These are phyloP conservation scores for Nyctibius bracteatus DNA, from an alignment of 2,113 vertebrate species.

Conservation along the genomic window DNA sequence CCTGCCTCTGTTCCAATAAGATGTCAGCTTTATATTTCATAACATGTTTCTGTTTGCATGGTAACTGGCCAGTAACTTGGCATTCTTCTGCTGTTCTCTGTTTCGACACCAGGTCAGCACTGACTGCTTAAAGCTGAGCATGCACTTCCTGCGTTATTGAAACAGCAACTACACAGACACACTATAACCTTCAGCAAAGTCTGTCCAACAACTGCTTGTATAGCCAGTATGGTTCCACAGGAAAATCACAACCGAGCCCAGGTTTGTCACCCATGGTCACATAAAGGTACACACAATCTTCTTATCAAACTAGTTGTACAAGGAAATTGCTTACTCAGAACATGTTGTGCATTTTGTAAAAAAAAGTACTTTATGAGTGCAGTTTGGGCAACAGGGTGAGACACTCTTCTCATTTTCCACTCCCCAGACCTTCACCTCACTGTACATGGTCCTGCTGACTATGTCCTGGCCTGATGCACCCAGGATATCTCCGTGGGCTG, in stretches of 20 bases:
- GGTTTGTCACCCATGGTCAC: neutral
- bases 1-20: neutral
- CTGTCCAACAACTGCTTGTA: neutral
- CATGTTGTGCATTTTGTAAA: neutral
- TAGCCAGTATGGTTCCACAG: neutral
- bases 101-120: neutral
- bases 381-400: neutral
- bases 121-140: neutral
- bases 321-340: neutral
- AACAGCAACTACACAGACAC: neutral
- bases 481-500: neutral
- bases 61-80: constrained; percentile 48
- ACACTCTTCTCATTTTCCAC: neutral
- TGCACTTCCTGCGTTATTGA: neutral
- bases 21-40: constrained; percentile 36
- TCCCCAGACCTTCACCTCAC: neutral
- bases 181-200: neutral
- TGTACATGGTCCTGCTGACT: neutral
- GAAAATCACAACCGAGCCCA: neutral
- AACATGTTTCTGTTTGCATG: constrained; percentile 58
- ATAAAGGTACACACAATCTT: neutral
- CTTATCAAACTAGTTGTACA: neutral
- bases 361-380: neutral
- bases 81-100: neutral
- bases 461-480: neutral